These are phyloP conservation scores for Mallotus villosus DNA, from an alignment of 2,797 vertebrate genomes.

Conservation along the genomic window DNA sequence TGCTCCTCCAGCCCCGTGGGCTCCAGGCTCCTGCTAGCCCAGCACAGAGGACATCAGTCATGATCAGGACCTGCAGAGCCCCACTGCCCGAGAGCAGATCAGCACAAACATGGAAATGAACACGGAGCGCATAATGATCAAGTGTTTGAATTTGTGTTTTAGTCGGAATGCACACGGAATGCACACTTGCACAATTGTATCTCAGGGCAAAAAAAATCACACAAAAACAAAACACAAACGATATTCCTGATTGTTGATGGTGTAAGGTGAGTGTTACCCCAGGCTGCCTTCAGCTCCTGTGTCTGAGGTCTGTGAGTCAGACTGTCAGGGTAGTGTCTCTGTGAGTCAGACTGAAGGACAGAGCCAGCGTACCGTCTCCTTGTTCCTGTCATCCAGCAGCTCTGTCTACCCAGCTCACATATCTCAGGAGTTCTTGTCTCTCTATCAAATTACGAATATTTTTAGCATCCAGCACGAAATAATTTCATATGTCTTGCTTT, in stretches of 20 bases:
- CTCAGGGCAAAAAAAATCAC: no score
- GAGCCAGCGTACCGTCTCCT: conserved; percentile 28
- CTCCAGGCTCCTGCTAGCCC: conserved; percentile 34
- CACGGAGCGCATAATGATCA: no score
- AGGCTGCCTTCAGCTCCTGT: no score
- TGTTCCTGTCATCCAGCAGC: conserved; percentile 28
- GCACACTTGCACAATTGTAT: no score
- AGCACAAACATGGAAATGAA: no score
- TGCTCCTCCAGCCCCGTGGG: conserved; percentile 32
- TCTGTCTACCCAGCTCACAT: conserved; percentile 43
- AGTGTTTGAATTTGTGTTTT: no score
- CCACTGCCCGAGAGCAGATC: no score
- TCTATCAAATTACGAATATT: conserved; percentile 64
- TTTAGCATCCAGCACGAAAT: conserved; percentile 55
- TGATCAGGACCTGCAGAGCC: conserved; percentile 34
- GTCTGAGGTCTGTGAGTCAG: background rate
- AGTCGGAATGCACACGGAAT: no score
- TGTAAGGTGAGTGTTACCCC: no score
- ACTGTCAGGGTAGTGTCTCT: conserved; percentile 21
- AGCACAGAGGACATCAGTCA: conserved; percentile 32
- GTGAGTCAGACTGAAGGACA: conserved; percentile 22
- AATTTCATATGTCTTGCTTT: conserved; percentile 55
- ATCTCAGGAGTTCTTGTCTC: conserved; percentile 43
- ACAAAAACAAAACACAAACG: no score
- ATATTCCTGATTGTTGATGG: no score